Base-by-base conservation (phyloP, 2,888 invertebrate genomes). In the Chrysolina haemoptera region DNA sequence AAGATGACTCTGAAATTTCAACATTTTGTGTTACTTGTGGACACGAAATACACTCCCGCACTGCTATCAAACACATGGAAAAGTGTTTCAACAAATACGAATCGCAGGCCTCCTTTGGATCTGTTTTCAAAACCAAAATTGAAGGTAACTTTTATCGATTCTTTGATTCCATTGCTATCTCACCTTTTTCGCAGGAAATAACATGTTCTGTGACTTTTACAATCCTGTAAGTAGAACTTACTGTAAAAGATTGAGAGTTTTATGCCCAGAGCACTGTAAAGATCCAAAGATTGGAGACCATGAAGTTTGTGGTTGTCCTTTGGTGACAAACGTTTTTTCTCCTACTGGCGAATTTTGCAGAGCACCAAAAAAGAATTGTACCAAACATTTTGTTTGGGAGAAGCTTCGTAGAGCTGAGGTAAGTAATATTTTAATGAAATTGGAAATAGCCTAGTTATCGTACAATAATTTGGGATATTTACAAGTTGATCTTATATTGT, bases 31-130 rank as follows among this genome's bases (percentile, higher is more conserved):
- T 98, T 43, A 98, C 98, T 0, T 99, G 99, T 88, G 98, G 98
- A 0, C 96, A 96, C 86, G 98, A 98, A 89, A 95, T 98, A 75
- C 95, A 96, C 86, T 95, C 96, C 0, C 93, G 94, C 70, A 95
- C 96, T 0, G 98, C 98, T 0, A 93, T 98, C 20, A 96, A 96
- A 83, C 99, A 99, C 85, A 97, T 99, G 97, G 98, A 98, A 89
- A 97, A 97, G 87, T 99, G 98, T 87, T 99, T 98, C 88, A 95
- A 96, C 80, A 98, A 98, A 92, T 97, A 97, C 87, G 99, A 99
- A 88, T 96, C 97, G 63, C 98, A 98, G 88, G 96, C 98, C 1
- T 97, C 98, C 0, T 98, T 98, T 88, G 98, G 98, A 12, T 98
- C 98, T 27, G 93, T 96, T 62, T 98, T 96, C 84, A 95, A 98